phyloP scores from a whole-genome alignment of 2,888 invertebrate species.

The Netelia fuscicornis region DNA sequence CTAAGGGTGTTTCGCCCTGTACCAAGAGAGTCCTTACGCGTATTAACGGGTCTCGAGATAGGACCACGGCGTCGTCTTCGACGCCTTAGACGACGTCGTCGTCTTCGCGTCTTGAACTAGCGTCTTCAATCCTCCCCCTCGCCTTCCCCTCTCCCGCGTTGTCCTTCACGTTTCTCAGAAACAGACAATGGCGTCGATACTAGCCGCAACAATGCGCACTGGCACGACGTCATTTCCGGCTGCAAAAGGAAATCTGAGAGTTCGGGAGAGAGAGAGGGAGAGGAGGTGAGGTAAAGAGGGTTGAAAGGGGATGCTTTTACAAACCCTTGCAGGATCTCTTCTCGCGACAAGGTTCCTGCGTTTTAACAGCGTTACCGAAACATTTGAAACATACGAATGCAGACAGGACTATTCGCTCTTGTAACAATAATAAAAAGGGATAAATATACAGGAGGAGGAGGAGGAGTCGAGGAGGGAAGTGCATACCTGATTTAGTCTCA shows the following conservation, averaged over 20 bases:
- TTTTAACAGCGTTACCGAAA: slow-evolving; percentile 27
- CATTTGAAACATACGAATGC: slow-evolving; percentile 43
- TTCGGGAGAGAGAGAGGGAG: slow-evolving; percentile 24
- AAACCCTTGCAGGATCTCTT: slow-evolving; percentile 18
- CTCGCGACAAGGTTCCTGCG: slow-evolving; percentile 20
- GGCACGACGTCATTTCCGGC: slow-evolving; percentile 69
- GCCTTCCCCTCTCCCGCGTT: slow-evolving; percentile 10
- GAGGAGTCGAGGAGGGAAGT: no score
- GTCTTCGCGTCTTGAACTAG: slow-evolving; percentile 36
- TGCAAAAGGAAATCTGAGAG: slow-evolving; percentile 59
- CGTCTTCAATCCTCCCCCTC: slow-evolving; percentile 27
- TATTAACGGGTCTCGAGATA: slow-evolving; percentile 75
- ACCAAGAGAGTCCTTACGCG: slow-evolving; percentile 70
- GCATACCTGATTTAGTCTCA: no score
- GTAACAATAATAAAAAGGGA: slow-evolving; percentile 39
- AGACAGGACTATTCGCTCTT: slow-evolving; percentile 26
- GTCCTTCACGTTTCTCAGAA: slow-evolving; percentile 45
- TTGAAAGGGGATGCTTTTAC: slow-evolving; percentile 9
- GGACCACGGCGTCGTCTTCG: slow-evolving; percentile 61
- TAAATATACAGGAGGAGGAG: neutral
- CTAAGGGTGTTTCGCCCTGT: slow-evolving; percentile 64
- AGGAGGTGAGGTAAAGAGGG: slow-evolving; percentile 15
- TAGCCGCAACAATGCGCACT: slow-evolving; percentile 72
- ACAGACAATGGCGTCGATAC: slow-evolving; percentile 76
- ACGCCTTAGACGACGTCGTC: slow-evolving; percentile 56